A percentile compares a stretch with the other conserved stretches of the same genome.
phyloP scores from a whole-genome alignment of 1,140 invertebrate genomes.

The Drosophila serrata region DNA sequence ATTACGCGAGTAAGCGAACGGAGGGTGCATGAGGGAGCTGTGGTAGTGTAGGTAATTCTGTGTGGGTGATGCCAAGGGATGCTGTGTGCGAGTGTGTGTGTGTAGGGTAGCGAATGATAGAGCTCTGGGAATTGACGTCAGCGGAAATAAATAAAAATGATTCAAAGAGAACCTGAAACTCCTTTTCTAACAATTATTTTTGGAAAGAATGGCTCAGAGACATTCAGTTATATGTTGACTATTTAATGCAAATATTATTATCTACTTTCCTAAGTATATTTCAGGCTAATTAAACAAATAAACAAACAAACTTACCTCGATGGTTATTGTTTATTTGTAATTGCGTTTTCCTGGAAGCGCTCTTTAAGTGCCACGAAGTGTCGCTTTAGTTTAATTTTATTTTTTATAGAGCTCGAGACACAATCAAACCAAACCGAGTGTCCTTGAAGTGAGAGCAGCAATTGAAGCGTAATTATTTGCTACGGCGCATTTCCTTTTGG shows the following conservation, averaged over 20 bases:
- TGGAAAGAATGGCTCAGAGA: not conserved
- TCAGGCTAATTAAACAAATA: not conserved
- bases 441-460: constrained; percentile 66
- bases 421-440: constrained; percentile 61
- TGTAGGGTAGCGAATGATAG: constrained; percentile 3
- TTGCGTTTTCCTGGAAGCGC: constrained; percentile 5
- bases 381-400: constrained; percentile 16
- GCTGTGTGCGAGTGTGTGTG: constrained; percentile 5
- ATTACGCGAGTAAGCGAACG: constrained; percentile 1
- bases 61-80: constrained; percentile 17
- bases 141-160: not conserved
- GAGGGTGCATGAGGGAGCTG: not conserved
- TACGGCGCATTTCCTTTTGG: constrained; percentile 70
- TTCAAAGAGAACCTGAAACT: not conserved
- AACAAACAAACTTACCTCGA: constrained; percentile 6
- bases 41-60: not conserved
- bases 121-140: constrained; percentile 8
- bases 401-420: constrained; percentile 39
- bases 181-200: not conserved
- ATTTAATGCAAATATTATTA: not conserved
- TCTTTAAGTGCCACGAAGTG: constrained; percentile 26
- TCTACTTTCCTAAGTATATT: not conserved
- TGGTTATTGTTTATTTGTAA: not conserved
- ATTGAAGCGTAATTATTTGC: constrained; percentile 82
- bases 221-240: not conserved